Percentiles rank a stretch among this genome's conserved stretches.
phyloP scores from a whole-genome alignment of 2,888 invertebrate genomes.

The Cerceris ruficornis region DNA sequence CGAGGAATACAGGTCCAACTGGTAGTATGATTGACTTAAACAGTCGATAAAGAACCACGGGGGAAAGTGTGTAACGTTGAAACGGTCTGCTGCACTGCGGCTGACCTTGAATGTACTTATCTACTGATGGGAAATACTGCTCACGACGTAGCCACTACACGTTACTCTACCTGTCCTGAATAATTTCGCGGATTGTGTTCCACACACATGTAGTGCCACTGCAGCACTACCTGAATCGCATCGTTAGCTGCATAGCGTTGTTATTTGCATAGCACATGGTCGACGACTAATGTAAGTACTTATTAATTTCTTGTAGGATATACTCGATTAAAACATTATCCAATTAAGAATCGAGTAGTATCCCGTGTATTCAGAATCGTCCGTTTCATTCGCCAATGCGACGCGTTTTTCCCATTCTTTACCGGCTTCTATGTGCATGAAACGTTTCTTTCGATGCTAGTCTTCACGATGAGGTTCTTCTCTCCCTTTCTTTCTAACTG shows the following conservation, averaged over 20 bases:
- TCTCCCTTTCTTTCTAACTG: no score
- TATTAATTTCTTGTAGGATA: constrained; percentile 1
- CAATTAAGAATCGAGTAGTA: neutral
- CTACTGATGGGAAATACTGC: constrained; percentile 67
- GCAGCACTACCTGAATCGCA: constrained; percentile 10
- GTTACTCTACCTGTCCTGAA: constrained; percentile 62
- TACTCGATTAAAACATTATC: neutral
- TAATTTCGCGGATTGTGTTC: constrained; percentile 63
- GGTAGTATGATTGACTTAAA: constrained; percentile 47
- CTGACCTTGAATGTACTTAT: constrained; percentile 67
- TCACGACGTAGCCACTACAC: constrained; percentile 56
- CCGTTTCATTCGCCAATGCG: neutral
- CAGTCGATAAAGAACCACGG: constrained; percentile 51
- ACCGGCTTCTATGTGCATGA: no score
- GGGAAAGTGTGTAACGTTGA: constrained; percentile 46
- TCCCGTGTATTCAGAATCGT: neutral
- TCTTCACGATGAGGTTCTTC: no score
- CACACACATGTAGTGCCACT: constrained; percentile 14
- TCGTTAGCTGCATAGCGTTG: neutral
- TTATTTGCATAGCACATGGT: constrained; percentile 2
- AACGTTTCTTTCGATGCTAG: no score
- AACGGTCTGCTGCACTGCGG: constrained; percentile 61
- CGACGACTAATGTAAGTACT: neutral
- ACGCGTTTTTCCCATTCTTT: neutral
- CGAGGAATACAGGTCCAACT: constrained; percentile 4